Percentiles rank a stretch among this genome's conserved stretches.
Evolutionary conservation across 2,113 vertebrate genomes (phyloP).

Genomic region (Elanus axillaris): DNA sequence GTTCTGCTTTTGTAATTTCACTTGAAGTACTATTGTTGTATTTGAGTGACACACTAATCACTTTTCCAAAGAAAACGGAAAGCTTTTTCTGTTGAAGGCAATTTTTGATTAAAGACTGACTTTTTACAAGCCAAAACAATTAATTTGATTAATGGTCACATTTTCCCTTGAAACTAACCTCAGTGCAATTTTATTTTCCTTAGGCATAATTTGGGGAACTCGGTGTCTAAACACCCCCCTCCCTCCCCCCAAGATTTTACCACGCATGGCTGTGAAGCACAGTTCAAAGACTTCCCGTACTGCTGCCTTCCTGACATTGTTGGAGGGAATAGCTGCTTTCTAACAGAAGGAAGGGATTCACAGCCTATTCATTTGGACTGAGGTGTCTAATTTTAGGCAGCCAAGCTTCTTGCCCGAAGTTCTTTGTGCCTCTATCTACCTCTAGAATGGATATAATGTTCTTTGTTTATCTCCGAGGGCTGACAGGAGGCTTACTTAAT

Average conservation of each 20-base stretch:
- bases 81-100: not conserved
- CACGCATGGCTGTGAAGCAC: not conserved
- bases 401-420: not conserved
- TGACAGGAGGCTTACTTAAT: not conserved
- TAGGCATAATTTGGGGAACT: not conserved
- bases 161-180: not conserved
- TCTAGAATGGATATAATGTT: not conserved
- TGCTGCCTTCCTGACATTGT: not conserved
- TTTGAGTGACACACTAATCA: not conserved
- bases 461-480: not conserved
- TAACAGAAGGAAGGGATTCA: not conserved
- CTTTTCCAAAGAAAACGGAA: not conserved
- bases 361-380: not conserved
- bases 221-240: not conserved
- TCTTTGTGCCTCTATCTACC: not conserved
- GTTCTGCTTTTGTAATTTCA: not conserved
- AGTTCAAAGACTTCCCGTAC: not conserved
- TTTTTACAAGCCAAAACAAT: not conserved
- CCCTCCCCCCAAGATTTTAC: not conserved
- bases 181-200: not conserved
- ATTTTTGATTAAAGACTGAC: not conserved
- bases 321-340: not conserved
- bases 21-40: not conserved
- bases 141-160: not conserved
- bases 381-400: slow-evolving; percentile 25